phyloP scores from a whole-genome alignment of 2,113 vertebrate genomes.

The Meles meles region DNA sequence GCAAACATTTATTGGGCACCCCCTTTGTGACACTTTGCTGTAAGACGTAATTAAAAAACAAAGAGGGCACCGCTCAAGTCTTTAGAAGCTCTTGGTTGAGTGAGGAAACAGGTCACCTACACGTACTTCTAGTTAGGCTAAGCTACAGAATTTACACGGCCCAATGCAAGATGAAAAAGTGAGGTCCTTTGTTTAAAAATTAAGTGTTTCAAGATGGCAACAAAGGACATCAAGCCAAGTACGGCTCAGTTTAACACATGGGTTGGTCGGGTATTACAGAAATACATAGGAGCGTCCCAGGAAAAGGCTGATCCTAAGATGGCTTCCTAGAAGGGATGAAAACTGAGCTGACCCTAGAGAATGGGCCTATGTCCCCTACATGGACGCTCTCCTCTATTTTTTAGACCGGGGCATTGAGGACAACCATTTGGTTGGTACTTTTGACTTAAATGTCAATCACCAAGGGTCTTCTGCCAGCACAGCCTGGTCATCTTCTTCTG shows the following conservation, averaged over 20 bases:
- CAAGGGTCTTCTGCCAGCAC: not conserved
- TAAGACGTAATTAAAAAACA: not conserved
- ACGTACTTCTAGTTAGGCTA: not conserved
- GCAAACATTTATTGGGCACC: not conserved
- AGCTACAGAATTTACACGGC: not conserved
- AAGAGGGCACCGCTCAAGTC: not conserved
- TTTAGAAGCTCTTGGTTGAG: not conserved
- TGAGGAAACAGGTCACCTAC: not conserved
- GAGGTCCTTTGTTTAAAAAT: not conserved
- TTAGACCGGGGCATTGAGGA: not conserved
- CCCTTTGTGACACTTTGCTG: not conserved
- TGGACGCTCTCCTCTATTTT: not conserved
- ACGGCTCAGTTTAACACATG: not conserved
- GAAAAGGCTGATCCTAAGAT: not conserved
- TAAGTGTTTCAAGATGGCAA: not conserved
- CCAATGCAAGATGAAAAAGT: not conserved
- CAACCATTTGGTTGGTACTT: not conserved
- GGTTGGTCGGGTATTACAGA: not conserved
- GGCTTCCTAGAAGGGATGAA: not conserved
- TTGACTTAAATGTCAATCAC: not conserved
- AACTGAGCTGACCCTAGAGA: not conserved
- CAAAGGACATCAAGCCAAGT: not conserved
- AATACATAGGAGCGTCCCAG: not conserved
- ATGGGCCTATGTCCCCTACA: not conserved
- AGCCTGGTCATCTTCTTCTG: not conserved